Base-by-base conservation (phyloP, 2,888 invertebrate genomes). In the Thera britannica region DNA sequence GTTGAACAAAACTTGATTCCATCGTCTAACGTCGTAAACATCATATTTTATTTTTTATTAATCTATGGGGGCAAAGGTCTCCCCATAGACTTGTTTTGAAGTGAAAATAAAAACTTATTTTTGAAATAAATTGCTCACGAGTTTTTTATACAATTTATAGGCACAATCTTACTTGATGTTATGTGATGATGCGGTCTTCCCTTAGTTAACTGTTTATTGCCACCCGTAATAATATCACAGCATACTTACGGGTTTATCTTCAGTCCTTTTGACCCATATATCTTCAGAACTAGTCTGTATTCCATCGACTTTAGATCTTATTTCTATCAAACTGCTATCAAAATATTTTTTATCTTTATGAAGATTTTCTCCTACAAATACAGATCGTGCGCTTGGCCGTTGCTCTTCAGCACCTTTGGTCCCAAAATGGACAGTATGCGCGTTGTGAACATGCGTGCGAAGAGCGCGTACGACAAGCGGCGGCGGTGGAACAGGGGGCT, bases 321-420 rank as follows among this genome's bases (percentile, higher is more conserved):
- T 97, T 89, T 97, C 97, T 78, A 97, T 96, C 75, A 97, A 92
- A 73, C 97, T 97, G 76, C 96, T 96, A 89, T 97, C 97, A 83
- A 97, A 97, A 93, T 97, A 97, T 74, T 96, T 94, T 82, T 96
- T 96, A 88, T 97, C 97, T 72, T 96, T 94, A 87, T 97, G 97
- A 80, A 92, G 91, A 87, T 90, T 91, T 85, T 88, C 86, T 68
- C 85, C 87, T 80, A 95, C 87, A 85, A 96, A 96, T 68, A 96
- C 89, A 11, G 94, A 90, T 76, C 95, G 94, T 35, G 96, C 91
- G 52, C 95, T 95, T n/a, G 95, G 95, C 48, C 95, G 94, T 71
- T 88, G 92, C 73, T 93, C 93, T 75, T 94, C 90, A 8, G 89
- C 90, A 58, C 95, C 95, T 77, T 94, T 94, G 63, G 95, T 94